phyloP scores from a whole-genome alignment of 2,113 vertebrate species.

The Nesogale talazaci region DNA sequence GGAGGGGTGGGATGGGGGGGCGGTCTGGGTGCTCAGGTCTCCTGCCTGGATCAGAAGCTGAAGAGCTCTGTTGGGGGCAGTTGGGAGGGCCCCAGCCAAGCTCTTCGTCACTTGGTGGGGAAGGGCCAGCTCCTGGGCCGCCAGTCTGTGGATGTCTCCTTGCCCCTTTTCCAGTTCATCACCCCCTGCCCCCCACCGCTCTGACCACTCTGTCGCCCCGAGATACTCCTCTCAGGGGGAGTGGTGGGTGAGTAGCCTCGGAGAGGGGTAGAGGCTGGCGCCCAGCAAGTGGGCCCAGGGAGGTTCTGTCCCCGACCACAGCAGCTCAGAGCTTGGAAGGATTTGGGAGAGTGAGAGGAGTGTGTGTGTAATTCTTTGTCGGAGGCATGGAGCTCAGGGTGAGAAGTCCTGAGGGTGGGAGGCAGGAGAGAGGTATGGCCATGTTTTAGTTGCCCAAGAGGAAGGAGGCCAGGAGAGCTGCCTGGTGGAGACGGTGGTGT shows the following conservation, averaged over 20 bases:
- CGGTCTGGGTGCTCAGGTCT: not conserved
- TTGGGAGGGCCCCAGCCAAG: not conserved
- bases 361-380: not conserved
- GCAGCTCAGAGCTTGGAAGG: not conserved
- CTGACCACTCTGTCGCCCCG: not conserved
- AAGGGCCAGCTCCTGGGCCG: not conserved
- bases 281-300: not conserved
- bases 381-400: not conserved
- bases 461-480: not conserved
- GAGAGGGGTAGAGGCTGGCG: not conserved
- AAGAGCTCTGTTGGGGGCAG: not conserved
- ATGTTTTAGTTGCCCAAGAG: not conserved
- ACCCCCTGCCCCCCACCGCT: not conserved
- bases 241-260: not conserved
- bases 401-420: not conserved
- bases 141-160: not conserved
- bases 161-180: constrained; percentile 2
- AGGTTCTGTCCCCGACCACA: not conserved
- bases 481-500: not conserved
- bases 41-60: constrained; percentile 22
- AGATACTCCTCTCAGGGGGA: not conserved
- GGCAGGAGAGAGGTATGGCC: not conserved
- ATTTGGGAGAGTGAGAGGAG: not conserved
- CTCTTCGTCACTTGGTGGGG: not conserved
- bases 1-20: not conserved